Base-by-base conservation (phyloP, 2,888 invertebrate genomes). In the Amorpha juglandis region DNA sequence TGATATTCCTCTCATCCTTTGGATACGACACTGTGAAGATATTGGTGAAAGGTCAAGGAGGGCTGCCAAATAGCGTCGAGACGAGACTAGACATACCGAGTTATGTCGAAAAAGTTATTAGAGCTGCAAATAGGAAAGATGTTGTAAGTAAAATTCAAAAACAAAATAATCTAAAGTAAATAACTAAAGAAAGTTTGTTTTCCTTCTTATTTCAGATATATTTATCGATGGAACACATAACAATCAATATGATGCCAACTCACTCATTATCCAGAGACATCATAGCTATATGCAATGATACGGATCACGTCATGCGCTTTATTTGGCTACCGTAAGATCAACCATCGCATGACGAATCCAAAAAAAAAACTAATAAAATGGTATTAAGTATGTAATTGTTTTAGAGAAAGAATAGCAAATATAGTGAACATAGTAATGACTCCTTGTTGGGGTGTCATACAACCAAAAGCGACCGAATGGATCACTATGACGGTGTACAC, bases 401-500 rank as follows among this genome's bases (percentile, higher is more conserved):
- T 47, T 71, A 93, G 93, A n/a, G 93, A 93, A 73, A 82, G 92
- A 72, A 89, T 93, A 63, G 86, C 90, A 11, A 93, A 92, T 64
- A 87, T 93, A 64, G 76, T 91, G 7, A 92, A 91, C 70, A 80
- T 93, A 63, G 91, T 91, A 19, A 92, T 93, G 91, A 92, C 91
- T 8, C 93, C 93, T 0, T 92, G 92, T 74, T 92, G 92, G 92
- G 92, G 93, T 0, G 87, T 91, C 0, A 82, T 93, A 38, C 88
- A 88, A 64, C 90, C 93, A 0, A 89, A 85, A 65, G 72, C 74
- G 50, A 77, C 80, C 1, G 90, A 91, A 72, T 93, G 93, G 93
- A 91, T 93, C 55, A 93, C 93, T 0, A 90, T 93, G 87, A 91
- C 92, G 0, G 87, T 92, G 14, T 92, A 92, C 68, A 88, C 92